Evolutionary conservation across 2,113 vertebrate genomes (phyloP).

Genomic region (Hippocampus mohnikei): DNA sequence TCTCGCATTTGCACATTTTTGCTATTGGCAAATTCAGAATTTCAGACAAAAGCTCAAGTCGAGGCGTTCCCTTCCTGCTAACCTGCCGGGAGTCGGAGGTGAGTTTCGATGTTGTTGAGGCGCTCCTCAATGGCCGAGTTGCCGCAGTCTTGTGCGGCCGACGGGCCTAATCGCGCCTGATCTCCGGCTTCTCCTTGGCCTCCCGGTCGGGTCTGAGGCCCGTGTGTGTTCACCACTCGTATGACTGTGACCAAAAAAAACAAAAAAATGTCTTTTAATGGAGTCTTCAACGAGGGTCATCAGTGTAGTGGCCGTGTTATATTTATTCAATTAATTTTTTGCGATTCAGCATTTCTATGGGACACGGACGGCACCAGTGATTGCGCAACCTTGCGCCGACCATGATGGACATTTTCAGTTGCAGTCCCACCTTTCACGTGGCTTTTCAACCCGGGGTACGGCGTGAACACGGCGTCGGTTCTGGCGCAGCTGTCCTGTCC

Average conservation of each 20-base stretch:
- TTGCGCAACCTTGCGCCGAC: neutral
- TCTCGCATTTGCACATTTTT: neutral
- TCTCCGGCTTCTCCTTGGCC: slow-evolving; percentile 65
- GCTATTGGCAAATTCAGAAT: neutral
- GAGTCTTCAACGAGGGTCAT: too few relatives aligned
- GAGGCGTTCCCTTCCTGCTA: slow-evolving; percentile 34
- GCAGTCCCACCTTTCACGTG: slow-evolving; percentile 86
- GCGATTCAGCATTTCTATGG: too few relatives aligned
- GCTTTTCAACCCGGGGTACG: slow-evolving; percentile 96
- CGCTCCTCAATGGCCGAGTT: slow-evolving; percentile 90
- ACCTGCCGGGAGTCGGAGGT: slow-evolving; percentile 85
- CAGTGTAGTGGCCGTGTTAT: too few relatives aligned
- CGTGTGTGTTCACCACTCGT: slow-evolving; percentile 91
- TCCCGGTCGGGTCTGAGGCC: slow-evolving; percentile 86
- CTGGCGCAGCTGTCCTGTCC: slow-evolving; percentile 97
- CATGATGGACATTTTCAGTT: slow-evolving; percentile 3
- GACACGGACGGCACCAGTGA: neutral
- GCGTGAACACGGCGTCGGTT: slow-evolving; percentile 96
- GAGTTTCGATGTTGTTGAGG: slow-evolving; percentile 91
- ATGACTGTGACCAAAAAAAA: slow-evolving; percentile 73
- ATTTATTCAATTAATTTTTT: too few relatives aligned
- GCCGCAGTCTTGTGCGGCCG: slow-evolving; percentile 77
- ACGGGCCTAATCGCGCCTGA: slow-evolving; percentile 64
- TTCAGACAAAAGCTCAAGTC: neutral
- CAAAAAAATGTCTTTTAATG: neutral